Evolutionary conservation across 1,140 invertebrate genomes (phyloP).

Genomic region (Thaumatotibia leucotreta): DNA sequence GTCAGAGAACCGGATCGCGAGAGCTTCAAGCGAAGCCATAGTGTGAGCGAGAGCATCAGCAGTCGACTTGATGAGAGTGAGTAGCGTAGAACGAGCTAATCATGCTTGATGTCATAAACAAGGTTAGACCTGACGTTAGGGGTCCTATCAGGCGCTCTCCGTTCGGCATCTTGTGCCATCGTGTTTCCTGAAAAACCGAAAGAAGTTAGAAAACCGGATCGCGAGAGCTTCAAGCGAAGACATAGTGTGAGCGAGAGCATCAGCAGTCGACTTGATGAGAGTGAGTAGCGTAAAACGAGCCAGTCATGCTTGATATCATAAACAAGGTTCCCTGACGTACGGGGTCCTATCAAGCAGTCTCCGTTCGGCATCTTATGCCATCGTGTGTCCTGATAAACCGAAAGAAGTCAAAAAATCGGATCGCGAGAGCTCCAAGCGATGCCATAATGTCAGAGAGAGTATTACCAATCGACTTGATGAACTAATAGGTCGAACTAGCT

Average conservation of each 20-base stretch:
- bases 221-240: constrained; percentile 73
- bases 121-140: constrained; percentile 61
- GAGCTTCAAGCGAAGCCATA: constrained; percentile 76
- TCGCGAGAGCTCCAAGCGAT: constrained; percentile 71
- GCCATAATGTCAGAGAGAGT: constrained; percentile 75
- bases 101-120: constrained; percentile 64
- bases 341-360: constrained; percentile 62
- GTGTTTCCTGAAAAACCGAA: too few species aligned
- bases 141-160: constrained; percentile 59
- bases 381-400: constrained; percentile 56
- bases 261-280: constrained; percentile 65
- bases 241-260: constrained; percentile 75
- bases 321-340: constrained; percentile 59
- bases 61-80: constrained; percentile 67
- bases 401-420: constrained; percentile 40
- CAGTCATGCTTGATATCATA: too few species aligned
- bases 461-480: constrained; percentile 68
- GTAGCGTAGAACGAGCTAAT: too few species aligned
- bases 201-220: constrained; percentile 34
- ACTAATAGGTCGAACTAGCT: too few species aligned
- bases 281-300: too few species aligned
- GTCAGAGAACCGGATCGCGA: constrained; percentile 42
- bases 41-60: constrained; percentile 72
- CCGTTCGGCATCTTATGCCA: constrained; percentile 64
- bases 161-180: constrained; percentile 68